Conservation (phyloP, 2,797 vertebrate genomes). For the Gastrophryne carolinensis region DNA sequence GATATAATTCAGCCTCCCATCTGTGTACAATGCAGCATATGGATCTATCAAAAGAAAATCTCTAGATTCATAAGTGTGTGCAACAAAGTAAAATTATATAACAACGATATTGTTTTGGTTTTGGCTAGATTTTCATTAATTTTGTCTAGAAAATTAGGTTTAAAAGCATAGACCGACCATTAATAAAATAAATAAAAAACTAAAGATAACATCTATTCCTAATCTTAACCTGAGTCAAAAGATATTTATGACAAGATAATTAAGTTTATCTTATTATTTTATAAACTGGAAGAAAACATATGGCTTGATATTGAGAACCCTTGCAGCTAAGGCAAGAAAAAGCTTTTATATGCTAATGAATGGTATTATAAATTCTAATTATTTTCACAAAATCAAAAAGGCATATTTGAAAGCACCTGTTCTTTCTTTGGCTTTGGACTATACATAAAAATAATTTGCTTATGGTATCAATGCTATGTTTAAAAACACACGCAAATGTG, state of each 20-base stretch:
- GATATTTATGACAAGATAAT: background rate
- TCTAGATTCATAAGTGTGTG: conserved; percentile 2
- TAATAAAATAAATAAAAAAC: background rate
- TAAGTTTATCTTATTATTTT: conserved; percentile 13
- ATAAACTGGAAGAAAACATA: conserved; percentile 11
- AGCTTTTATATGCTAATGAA: conserved; percentile 41
- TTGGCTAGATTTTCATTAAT: background rate
- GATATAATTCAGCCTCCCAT: conserved; percentile 20
- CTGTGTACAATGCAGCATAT: conserved; percentile 41
- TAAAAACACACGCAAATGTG: no score
- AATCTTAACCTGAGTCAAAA: background rate
- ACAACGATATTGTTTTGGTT: background rate
- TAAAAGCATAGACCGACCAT: no score
- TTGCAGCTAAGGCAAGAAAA: background rate
- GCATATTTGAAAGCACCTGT: background rate
- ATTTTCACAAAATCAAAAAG: conserved; percentile 2
- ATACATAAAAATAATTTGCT: background rate
- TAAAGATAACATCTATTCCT: background rate
- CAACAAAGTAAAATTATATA: conserved; percentile 24
- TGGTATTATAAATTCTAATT: conserved; percentile 25
- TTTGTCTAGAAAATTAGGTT: no score
- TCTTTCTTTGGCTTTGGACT: background rate
- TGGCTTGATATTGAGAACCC: conserved; percentile 5
- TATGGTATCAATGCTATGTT: background rate
- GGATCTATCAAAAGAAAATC: conserved; percentile 40